phyloP scores from a whole-genome alignment of 2,888 invertebrate genomes.

The Tiliacea aurago region DNA sequence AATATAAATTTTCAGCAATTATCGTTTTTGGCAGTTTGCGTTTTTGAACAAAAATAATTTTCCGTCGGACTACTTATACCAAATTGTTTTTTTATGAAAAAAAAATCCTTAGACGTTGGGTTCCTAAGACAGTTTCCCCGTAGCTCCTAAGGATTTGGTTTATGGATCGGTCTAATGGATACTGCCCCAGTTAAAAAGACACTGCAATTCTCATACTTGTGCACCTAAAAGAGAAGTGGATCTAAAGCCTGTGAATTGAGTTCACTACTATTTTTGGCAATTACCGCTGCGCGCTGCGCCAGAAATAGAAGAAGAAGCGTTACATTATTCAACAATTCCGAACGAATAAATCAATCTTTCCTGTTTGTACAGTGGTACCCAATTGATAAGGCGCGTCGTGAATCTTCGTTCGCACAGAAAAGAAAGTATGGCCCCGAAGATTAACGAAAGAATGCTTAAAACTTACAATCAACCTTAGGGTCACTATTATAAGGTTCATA shows the following conservation, averaged over 20 bases:
- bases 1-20: neutral
- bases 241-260: neutral
- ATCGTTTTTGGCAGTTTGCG: neutral
- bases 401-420: too few relatives aligned
- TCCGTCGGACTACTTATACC: neutral
- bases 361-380: constrained; percentile 35
- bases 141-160: too few relatives aligned
- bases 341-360: constrained; percentile 16
- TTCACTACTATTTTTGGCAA: neutral
- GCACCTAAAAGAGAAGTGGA: neutral
- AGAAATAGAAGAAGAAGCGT: neutral
- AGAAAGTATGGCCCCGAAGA: too few relatives aligned
- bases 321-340: neutral
- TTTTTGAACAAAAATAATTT: neutral
- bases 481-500: too few relatives aligned
- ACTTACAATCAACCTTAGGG: too few relatives aligned
- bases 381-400: too few relatives aligned
- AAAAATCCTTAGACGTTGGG: too few relatives aligned
- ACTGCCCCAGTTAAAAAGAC: too few relatives aligned
- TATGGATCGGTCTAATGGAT: too few relatives aligned
- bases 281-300: neutral
- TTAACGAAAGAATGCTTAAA: too few relatives aligned
- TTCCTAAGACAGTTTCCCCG: too few relatives aligned
- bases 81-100: neutral
- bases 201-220: too few relatives aligned